Base-by-base conservation (phyloP, 2,797 vertebrate species). In the Muraenolepis orangiensis region DNA sequence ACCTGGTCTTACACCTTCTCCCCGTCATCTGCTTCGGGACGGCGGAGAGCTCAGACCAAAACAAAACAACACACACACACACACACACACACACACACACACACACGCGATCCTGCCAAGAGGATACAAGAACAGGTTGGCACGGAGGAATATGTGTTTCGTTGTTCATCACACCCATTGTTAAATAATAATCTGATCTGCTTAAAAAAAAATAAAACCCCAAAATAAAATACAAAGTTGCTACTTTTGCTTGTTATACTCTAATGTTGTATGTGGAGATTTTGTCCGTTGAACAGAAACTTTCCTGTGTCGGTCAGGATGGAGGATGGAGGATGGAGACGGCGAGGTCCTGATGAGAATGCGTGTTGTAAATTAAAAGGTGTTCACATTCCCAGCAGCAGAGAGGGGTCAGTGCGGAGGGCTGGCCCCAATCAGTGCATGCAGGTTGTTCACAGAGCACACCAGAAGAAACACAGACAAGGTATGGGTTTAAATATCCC, bases 1-100 rank as follows among this genome's bases (percentile, higher is more conserved):
- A 29, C 67, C 28, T 14, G 40, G 30, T 75, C 74, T 70, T 23
- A 70, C 18, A 36, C 34, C 70, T 71, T 71, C 36, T 30, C 46
- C 16, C 51, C 51, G 31, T 74, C 40, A 66, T 66, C 64, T 66
- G 64, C 64, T 66, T 30, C 64, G 29, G 10, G 64, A 4, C 26
- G 26, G 23, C 26, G 61, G 61, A 66, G 29, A 29, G 64, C 14
- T 30, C n/a, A n/a, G n/a, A n/a, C n/a, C n/a, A n/a, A n/a, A n/a
- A n/a, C n/a, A n/a, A n/a, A 57, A 57, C 29, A 66, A 66, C 2
- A 66, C 64, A 66, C 26, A 61, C 4, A 10, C 2, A 61, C 4
- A 23, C 4, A 61, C 2, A 40, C 5, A 40, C 5, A 16, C 42
- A n/a, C n/a, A 57, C 20, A 57, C 3, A 57, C 6, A 2, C 6